Evolutionary conservation across 2,888 invertebrate genomes (phyloP), one percentile per base, ranked within the genome.

Genomic region (Mellilla xanthometata): DNA sequence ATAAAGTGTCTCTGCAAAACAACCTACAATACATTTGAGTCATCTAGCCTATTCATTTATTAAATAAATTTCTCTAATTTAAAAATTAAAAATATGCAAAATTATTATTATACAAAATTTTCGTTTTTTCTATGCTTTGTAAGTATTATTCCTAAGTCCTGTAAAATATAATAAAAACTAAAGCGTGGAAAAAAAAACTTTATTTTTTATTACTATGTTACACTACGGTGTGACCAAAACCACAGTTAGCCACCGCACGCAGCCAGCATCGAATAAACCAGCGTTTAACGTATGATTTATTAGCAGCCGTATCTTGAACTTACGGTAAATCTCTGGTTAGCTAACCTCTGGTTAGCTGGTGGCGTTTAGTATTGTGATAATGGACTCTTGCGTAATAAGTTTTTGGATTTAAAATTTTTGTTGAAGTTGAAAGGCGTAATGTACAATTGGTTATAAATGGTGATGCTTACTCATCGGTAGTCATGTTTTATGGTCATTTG

Each of bases 221-320:
- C 62, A 33, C 13, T 39, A 31, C 69, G 66, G 73, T 79, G 74
- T 74, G 52, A 72, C 30, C 5, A 23, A 41, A 41, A 42, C 52
- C 61, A 38, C 46, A 41, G 54, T 78, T 76, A 81, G 71, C 73
- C 75, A 67, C 62, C 68, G 65, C 71, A 69, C 68, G 68, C 66
- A 60, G 64, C 63, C 60, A 66, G 59, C 68, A 65, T 70, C 75
- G 68, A 73, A 71, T 74, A 74, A 76, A 69, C 68, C 61, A 54
- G 72, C 72, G 68, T 79, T 84, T 81, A 81, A 77, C 72, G 64
- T 82, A 73, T 85, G 85, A 85, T 85, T 85, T 84, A 85, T 82
- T 77, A 74, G 61, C 62, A 65, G 67, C 60, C 58, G 57, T 66
- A 68, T 64, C 68, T 64, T 61, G 51, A 48, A 42, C 47, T 68